phyloP scores from a whole-genome alignment of 2,113 vertebrate genomes.

The Motacilla alba region DNA sequence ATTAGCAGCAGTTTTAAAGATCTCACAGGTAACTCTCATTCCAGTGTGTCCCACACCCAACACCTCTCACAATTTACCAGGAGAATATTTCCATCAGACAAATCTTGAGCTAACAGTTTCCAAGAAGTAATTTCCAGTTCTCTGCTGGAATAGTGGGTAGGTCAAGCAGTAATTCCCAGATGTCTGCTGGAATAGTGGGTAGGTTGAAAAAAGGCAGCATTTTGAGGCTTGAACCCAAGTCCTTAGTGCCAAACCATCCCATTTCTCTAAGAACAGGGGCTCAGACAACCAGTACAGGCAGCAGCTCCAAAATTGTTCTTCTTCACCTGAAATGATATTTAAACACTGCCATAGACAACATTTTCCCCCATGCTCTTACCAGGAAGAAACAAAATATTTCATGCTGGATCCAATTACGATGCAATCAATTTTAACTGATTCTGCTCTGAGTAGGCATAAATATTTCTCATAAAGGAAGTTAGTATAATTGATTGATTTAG shows the following conservation, averaged over 20 bases:
- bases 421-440: slow-evolving; percentile 28
- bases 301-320: background rate
- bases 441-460: background rate
- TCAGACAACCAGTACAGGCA: background rate
- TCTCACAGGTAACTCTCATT: background rate
- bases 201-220: background rate
- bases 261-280: background rate
- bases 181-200: background rate
- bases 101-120: background rate
- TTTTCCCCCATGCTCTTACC: background rate
- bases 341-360: background rate
- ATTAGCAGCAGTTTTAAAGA: background rate
- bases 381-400: background rate
- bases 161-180: background rate
- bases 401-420: background rate
- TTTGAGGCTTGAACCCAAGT: background rate
- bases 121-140: background rate
- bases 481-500: slow-evolving; percentile 14
- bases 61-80: background rate
- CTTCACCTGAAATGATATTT: background rate
- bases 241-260: background rate
- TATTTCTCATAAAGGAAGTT: slow-evolving; percentile 30
- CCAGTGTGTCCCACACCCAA: accelerated
- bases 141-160: background rate
- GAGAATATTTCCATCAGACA: background rate